Percentiles rank a stretch among this genome's conserved stretches.
These are phyloP conservation scores for Sturnus vulgaris DNA, from an alignment of 2,113 vertebrate genomes.

Conservation along the genomic window DNA sequence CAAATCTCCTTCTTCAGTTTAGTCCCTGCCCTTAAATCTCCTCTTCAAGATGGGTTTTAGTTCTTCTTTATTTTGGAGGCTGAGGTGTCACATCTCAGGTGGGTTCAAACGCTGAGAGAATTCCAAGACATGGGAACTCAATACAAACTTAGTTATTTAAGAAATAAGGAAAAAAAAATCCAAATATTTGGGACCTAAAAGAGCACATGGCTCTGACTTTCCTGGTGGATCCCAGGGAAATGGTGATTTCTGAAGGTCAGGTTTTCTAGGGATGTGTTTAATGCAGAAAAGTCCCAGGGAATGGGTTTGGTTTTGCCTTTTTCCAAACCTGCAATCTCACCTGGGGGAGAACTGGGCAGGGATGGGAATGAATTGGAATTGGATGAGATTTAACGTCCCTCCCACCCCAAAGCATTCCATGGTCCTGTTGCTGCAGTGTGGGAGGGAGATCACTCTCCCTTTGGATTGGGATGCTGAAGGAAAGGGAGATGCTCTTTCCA, in stretches of 20 bases:
- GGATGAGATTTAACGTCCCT: neutral
- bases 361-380: neutral
- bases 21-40: neutral
- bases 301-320: neutral
- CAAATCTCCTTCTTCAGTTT: accelerated
- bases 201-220: neutral
- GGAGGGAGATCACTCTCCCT: neutral
- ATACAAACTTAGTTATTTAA: neutral
- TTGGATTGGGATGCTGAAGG: accelerated
- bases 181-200: neutral
- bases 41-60: accelerated
- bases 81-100: neutral
- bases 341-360: neutral
- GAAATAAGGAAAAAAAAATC: neutral
- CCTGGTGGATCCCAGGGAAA: accelerated
- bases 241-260: accelerated
- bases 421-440: neutral
- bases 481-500: too few relatives aligned
- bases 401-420: neutral
- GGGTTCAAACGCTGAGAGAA: accelerated
- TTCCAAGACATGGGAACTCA: accelerated
- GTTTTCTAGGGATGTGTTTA: neutral
- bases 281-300: neutral
- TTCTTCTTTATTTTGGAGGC: neutral
- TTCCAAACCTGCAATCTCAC: neutral